Evolutionary conservation across 2,888 invertebrate species (phyloP).

Genomic region (Eupithecia insigniata): DNA sequence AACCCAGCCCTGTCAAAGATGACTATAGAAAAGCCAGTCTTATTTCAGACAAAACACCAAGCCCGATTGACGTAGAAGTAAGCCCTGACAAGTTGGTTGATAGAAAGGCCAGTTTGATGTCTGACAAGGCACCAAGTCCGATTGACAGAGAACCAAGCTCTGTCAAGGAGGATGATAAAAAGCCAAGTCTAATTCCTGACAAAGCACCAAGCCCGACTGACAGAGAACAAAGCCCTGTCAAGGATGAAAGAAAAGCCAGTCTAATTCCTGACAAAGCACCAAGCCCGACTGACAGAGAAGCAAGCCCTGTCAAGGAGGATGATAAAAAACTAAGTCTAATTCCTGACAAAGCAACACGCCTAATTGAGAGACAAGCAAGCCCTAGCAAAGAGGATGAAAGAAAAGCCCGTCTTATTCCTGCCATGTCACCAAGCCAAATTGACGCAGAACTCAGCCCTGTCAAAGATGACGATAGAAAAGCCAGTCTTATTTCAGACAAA

Average conservation of each 20-base stretch:
- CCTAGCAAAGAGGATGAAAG: not conserved
- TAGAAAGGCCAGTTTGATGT: not conserved
- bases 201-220: not conserved
- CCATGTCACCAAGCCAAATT: not conserved
- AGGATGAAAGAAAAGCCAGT: slow-evolving; percentile 10
- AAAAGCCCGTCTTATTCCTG: not conserved
- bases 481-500: slow-evolving; percentile 10
- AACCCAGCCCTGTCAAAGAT: slow-evolving; percentile 10
- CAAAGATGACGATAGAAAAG: slow-evolving; percentile 15
- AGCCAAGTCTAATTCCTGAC: slow-evolving; percentile 16
- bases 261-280: slow-evolving; percentile 17
- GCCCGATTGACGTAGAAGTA: not conserved
- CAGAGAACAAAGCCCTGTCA: not conserved
- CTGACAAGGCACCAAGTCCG: slow-evolving; percentile 16
- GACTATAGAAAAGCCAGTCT: slow-evolving; percentile 21
- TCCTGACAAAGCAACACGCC: too few relatives aligned
- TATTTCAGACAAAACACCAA: not conserved
- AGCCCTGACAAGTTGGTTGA: slow-evolving; percentile 6
- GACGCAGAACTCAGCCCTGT: slow-evolving; percentile 27
- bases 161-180: slow-evolving; percentile 17
- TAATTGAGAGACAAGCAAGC: not conserved
- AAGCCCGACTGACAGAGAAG: slow-evolving; percentile 6
- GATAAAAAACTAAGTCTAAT: too few relatives aligned
- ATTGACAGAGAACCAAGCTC: not conserved
- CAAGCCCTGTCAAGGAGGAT: slow-evolving; percentile 1